phyloP scores from a whole-genome alignment of 2,888 invertebrate species.

The Willowsia nigromaculata region DNA sequence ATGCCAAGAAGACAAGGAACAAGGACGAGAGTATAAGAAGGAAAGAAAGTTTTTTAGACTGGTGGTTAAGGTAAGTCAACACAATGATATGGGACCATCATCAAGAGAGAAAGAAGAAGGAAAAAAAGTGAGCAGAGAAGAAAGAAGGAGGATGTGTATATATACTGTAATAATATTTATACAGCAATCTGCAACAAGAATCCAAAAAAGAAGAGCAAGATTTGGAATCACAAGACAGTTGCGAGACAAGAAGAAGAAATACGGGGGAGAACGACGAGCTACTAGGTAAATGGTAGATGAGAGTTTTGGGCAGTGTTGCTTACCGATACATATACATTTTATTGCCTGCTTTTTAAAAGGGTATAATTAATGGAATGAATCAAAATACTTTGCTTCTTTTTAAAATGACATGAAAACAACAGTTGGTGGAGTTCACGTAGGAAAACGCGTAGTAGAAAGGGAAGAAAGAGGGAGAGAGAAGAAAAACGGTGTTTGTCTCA shows the following conservation, averaged over 20 bases:
- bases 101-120: neutral
- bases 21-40: neutral
- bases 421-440: slow-evolving; percentile 42
- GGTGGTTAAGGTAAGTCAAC: slow-evolving; percentile 12
- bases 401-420: neutral
- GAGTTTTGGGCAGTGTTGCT: neutral
- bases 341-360: neutral
- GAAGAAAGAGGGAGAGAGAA: neutral
- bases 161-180: slow-evolving; percentile 21
- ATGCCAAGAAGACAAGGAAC: slow-evolving; percentile 43
- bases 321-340: neutral
- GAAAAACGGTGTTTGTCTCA: neutral
- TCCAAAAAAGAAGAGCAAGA: neutral
- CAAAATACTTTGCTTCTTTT: slow-evolving; percentile 16
- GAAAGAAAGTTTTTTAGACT: slow-evolving; percentile 28
- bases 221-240: slow-evolving; percentile 9
- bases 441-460: neutral
- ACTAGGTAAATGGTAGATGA: neutral
- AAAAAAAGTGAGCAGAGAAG: neutral
- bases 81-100: neutral
- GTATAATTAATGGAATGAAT: slow-evolving; percentile 48
- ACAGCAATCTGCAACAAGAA: neutral
- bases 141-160: neutral
- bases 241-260: slow-evolving; percentile 52
- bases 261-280: slow-evolving; percentile 6